A percentile compares a stretch with the other conserved stretches of the same genome.
Evolutionary conservation across 2,888 invertebrate species (phyloP).

Genomic region (Athalia rosae): DNA sequence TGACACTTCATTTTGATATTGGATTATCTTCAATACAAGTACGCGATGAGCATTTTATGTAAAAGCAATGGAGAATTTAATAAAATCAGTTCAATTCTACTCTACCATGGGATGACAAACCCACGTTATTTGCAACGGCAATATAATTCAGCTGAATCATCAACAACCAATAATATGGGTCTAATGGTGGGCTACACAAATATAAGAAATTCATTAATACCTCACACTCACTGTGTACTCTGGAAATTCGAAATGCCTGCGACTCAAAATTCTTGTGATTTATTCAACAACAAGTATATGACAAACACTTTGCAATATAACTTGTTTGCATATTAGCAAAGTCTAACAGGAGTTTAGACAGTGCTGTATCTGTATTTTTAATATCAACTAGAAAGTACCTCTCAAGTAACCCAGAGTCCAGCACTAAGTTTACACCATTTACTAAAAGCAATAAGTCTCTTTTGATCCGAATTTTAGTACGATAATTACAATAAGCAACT

Average conservation of each 20-base stretch:
- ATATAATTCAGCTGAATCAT: constrained; percentile 49
- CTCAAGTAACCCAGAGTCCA: no score
- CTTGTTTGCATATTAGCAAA: constrained; percentile 53
- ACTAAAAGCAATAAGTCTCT: no score
- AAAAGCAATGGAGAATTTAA: constrained; percentile 2
- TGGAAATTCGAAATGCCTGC: constrained; percentile 46
- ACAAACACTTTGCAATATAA: constrained; percentile 47
- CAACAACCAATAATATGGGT: constrained; percentile 61
- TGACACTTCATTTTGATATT: constrained; percentile 28
- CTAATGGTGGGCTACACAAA: constrained; percentile 58
- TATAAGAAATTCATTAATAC: constrained; percentile 59
- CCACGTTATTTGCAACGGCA: constrained; percentile 39
- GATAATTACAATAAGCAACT: no score
- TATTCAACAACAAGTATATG: constrained; percentile 41
- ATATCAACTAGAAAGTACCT: not conserved
- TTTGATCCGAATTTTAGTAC: no score
- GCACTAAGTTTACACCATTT: no score
- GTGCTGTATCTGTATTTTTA: constrained; percentile 49
- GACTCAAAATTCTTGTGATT: constrained; percentile 30
- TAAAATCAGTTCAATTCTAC: constrained; percentile 39
- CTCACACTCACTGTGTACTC: constrained; percentile 50
- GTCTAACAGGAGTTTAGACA: constrained; percentile 69
- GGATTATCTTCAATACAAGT: constrained; percentile 46
- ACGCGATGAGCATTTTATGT: not conserved
- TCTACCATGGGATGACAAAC: constrained; percentile 49